phyloP scores from a whole-genome alignment of 2,797 vertebrate species.

The Amphiprion clarkii region DNA sequence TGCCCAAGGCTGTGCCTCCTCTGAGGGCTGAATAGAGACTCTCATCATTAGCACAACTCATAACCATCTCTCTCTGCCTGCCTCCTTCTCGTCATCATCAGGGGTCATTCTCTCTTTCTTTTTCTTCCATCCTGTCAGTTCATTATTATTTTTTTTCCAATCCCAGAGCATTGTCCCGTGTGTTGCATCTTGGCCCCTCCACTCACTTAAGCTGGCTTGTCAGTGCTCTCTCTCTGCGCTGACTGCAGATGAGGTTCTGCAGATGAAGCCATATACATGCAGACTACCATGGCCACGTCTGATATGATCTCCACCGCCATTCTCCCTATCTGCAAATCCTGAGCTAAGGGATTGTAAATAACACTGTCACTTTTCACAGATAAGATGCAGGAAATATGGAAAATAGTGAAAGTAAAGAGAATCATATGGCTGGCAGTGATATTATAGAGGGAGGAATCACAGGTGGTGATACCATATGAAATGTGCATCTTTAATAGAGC shows the following conservation, averaged over 20 bases:
- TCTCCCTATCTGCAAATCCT: slow-evolving; percentile 73
- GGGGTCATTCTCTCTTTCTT: slow-evolving; percentile 56
- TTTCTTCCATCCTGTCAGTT: slow-evolving; percentile 36
- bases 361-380: slow-evolving; percentile 74
- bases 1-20: slow-evolving; percentile 74
- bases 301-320: slow-evolving; percentile 71
- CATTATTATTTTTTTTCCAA: slow-evolving; percentile 28
- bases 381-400: slow-evolving; percentile 74
- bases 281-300: slow-evolving; percentile 39
- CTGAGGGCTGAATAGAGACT: slow-evolving; percentile 59
- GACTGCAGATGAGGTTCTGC: slow-evolving; percentile 66
- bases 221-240: slow-evolving; percentile 39
- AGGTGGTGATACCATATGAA: slow-evolving; percentile 66
- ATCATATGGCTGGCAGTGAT: slow-evolving; percentile 63
- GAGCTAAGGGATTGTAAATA: slow-evolving; percentile 76
- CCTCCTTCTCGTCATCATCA: slow-evolving; percentile 46
- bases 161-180: slow-evolving; percentile 22
- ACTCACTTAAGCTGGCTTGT: slow-evolving; percentile 40
- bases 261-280: slow-evolving; percentile 68
- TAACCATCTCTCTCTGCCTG: slow-evolving; percentile 58
- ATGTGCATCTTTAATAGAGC: slow-evolving; percentile 70
- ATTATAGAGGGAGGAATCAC: slow-evolving; percentile 53
- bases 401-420: slow-evolving; percentile 67
- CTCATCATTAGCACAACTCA: slow-evolving; percentile 74
- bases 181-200: slow-evolving; percentile 26